Percentiles rank a stretch among this genome's conserved stretches.
These are phyloP conservation scores for Tragelaphus imberbis DNA, from an alignment of 2,113 vertebrate species.

Conservation along the genomic window DNA sequence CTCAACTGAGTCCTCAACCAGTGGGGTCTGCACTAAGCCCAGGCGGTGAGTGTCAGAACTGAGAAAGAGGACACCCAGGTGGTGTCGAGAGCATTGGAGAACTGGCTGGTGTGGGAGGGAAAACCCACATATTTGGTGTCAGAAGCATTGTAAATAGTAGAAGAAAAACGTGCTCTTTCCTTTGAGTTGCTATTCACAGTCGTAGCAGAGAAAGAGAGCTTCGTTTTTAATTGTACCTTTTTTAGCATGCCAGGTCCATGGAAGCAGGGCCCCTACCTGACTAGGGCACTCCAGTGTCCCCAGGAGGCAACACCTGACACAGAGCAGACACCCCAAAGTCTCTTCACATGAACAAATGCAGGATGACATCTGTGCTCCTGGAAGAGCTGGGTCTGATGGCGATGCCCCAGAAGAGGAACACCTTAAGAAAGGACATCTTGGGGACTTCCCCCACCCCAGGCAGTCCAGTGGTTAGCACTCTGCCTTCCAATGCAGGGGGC, in stretches of 20 bases:
- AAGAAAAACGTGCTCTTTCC: background rate
- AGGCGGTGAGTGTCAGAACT: background rate
- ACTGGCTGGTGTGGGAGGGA: background rate
- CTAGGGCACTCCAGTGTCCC: background rate
- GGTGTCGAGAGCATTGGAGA: background rate
- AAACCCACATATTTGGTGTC: background rate
- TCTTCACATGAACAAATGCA: background rate
- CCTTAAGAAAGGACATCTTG: background rate
- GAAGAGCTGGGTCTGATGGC: background rate
- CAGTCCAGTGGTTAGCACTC: background rate
- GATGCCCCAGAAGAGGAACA: background rate
- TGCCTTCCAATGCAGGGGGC: background rate
- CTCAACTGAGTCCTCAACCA: background rate
- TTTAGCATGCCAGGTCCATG: background rate
- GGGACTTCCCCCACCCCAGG: background rate
- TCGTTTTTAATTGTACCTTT: too few species aligned
- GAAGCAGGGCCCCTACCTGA: background rate
- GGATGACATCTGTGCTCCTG: background rate
- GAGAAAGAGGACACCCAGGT: too few species aligned
- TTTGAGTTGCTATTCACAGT: background rate
- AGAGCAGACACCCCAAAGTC: background rate
- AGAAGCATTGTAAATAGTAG: background rate
- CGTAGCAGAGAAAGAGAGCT: background rate
- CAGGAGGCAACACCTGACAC: rapidly evolving
- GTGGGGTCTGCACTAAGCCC: background rate